Base-by-base conservation (phyloP, 2,888 invertebrate species). In the Drosophila neoperkinsi region DNA sequence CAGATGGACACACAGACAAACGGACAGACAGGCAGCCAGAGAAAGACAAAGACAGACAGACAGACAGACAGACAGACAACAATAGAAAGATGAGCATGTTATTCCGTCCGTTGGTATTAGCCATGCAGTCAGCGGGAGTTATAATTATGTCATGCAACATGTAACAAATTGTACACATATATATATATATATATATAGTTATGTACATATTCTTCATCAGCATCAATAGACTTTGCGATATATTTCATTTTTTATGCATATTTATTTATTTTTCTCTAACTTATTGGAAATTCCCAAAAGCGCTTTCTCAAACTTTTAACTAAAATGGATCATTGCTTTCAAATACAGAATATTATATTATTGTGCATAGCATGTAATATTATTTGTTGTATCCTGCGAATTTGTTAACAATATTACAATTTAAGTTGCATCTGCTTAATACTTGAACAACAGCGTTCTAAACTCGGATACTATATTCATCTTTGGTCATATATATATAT, bases 1-100 rank as follows among this genome's bases (percentile, higher is more conserved):
- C 34, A 43, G 11, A 18, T 10, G 11, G 10, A 11, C 5, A 46
- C 18, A 50, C 16, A 52, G 21, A 57, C 61, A 53, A n/a, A 4
- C n/a, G 9, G 21, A 30, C 53, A 63, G 58, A 50, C n/a, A 33
- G 50, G n/a, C 16, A 38, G 34, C n/a, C 30, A 53, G 46, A 57
- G n/a, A 52, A 30, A 30, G 7, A 30, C 30, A 30, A 30, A 61
- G 61, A 50, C n/a, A n/a, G 50, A 28, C 16, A 38, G 61, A 50
- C n/a, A n/a, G n/a, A n/a, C n/a, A 16, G 50, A 28, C 16, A 38
- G 34, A 51, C 30, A 53, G 46, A 57, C 57, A 62, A 65, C 46
- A 61, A 57, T 38, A 41, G 43, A 11, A 57, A 57, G 41, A 71
- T 49, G 34, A 33, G 13, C 38, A 30, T 7, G 36, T 10, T 36